A percentile compares a stretch with the other conserved stretches of the same genome.
phyloP scores from a whole-genome alignment of 64 coral and sea anemone genomes.

The Anthopleura sola region DNA sequence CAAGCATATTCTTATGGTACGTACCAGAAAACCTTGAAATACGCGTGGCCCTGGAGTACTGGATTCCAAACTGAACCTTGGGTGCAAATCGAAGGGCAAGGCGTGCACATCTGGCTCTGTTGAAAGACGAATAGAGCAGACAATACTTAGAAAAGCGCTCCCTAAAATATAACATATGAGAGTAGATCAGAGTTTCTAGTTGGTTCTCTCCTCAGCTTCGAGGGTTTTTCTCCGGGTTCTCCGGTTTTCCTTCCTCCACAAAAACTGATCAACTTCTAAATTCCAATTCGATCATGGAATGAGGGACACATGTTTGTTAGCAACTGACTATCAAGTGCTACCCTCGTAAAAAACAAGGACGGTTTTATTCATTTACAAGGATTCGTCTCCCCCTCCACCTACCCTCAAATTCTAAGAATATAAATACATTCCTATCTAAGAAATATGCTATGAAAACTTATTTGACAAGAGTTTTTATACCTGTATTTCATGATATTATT shows the following conservation, averaged over 20 bases:
- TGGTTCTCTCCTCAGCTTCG: too few species aligned
- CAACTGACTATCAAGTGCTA: too few species aligned
- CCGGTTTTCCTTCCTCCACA: too few species aligned
- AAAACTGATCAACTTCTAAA: too few species aligned
- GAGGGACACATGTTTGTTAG: too few species aligned
- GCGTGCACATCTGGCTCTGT: slow-evolving; percentile 63
- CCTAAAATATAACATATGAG: too few species aligned
- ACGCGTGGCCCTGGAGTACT: slow-evolving; percentile 72
- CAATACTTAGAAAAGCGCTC: neutral
- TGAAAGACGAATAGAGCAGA: neutral
- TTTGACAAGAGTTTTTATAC: slow-evolving; percentile 1
- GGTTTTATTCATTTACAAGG: neutral
- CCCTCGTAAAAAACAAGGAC: too few species aligned
- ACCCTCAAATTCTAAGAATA: neutral
- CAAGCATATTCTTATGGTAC: neutral
- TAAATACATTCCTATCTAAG: neutral
- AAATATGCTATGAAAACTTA: neutral
- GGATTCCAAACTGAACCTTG: slow-evolving; percentile 20
- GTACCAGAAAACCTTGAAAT: slow-evolving; percentile 52
- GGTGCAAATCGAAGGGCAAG: slow-evolving; percentile 63
- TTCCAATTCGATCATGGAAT: too few species aligned
- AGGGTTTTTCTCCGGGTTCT: too few species aligned
- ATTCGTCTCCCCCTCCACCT: too few species aligned
- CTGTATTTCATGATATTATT: slow-evolving; percentile 51
- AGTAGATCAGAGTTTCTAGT: too few species aligned